Evolutionary conservation across 37 sponge, comb jelly and placozoan species (phyloP), one percentile per base, ranked within the genome.

Genomic region (Aphrocallistes beatrix): DNA sequence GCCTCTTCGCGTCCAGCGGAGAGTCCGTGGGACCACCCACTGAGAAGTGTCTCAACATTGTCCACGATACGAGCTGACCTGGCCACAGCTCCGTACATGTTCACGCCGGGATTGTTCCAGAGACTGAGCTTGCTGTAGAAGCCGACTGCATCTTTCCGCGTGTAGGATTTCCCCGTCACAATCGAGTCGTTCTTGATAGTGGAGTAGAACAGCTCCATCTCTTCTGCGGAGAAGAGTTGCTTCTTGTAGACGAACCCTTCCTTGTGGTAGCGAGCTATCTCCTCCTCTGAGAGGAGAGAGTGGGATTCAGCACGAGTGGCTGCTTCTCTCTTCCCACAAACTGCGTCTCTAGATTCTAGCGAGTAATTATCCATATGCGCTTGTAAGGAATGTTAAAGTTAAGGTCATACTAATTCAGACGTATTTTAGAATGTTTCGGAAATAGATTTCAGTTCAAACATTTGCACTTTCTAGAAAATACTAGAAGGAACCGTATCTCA

Each of bases 91-190:
- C 93, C 93, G 34, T 92, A 91, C 51, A 91, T 85, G 82, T 93
- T 92, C 17, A 88, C 47, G 0, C 96, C 93, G 19, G 93, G 91
- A 37, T 91, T 86, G 51, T 90, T 93, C 96, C 96, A 95, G 21
- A 95, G 87, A 83, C 90, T 89, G 85, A 94, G 38, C 0, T 90
- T 51, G 82, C 90, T 91, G 36, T 39, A 34, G 19, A 91, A 81
- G 17, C 94, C 94, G 16, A 87, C 86, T 19, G 89, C 92, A 83
- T 94, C 94, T 34, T 40, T 82, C n/a, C 75, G 34, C 0, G 37
- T 69, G 51, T 89, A 91, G 0, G 91, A 88, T 47, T 92, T 86
- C 37, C 86, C 81, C 40, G 89, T 34, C 0, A 94, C 81, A 6
- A 85, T 91, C 81, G 49, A 86, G 49, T 94, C 92, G 23, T 40